These are phyloP conservation scores for Drosophila diplacantha DNA, from an alignment of 2,888 invertebrate species.

Conservation along the genomic window DNA sequence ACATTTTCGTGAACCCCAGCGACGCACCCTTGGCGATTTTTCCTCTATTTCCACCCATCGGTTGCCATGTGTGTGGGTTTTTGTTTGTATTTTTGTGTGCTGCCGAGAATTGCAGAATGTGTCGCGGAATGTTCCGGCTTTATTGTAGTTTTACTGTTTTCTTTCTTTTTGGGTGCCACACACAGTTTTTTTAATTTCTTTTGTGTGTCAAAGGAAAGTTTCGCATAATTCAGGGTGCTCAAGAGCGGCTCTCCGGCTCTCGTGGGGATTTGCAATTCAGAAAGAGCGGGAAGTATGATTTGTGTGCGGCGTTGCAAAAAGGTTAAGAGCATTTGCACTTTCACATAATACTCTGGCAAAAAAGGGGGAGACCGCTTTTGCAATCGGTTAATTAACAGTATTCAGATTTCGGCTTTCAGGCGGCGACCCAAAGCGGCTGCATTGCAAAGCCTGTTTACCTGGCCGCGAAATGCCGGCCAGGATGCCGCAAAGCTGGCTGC, in stretches of 20 bases:
- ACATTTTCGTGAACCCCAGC: constrained; percentile 12
- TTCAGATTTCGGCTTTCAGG: constrained; percentile 8
- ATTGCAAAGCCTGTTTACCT: constrained; percentile 18
- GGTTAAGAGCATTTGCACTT: constrained; percentile 13
- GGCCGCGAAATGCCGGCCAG: not conserved
- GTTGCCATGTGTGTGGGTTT: not conserved
- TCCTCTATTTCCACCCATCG: constrained; percentile 2
- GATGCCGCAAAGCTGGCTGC: constrained; percentile 2
- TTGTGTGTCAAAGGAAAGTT: constrained; percentile 45
- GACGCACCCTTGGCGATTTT: not conserved
- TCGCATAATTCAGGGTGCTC: constrained; percentile 43
- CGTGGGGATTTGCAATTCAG: constrained; percentile 29
- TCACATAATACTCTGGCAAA: constrained; percentile 1
- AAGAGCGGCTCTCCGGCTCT: constrained; percentile 29
- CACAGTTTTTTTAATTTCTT: constrained; percentile 37
- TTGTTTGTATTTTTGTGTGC: not conserved
- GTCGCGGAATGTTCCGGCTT: constrained; percentile 6
- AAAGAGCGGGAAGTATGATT: constrained; percentile 11
- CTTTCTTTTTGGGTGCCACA: not conserved
- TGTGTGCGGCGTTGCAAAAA: constrained; percentile 1
- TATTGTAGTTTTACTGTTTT: constrained; percentile 12
- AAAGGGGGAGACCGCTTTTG: constrained; percentile 11
- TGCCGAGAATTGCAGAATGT: constrained; percentile 15
- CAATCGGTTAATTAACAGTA: constrained; percentile 25
- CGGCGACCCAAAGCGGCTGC: constrained; percentile 4